Evolutionary conservation across 1,140 invertebrate species (phyloP).

Genomic region (Aphidius gifuensis): DNA sequence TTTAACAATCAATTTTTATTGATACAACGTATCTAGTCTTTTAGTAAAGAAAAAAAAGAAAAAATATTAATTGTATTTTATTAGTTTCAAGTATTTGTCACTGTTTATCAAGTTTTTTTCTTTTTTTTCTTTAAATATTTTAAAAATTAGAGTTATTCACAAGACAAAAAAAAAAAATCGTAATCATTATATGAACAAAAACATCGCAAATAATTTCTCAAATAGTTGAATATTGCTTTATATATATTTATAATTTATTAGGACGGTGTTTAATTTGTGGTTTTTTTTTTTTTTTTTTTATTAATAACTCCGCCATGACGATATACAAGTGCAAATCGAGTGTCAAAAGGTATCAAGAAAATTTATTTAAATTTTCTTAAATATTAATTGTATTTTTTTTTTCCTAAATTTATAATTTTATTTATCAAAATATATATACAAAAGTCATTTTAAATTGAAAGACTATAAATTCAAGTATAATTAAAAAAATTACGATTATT

Average conservation of each 20-base stretch:
- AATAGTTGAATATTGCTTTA: conserved; percentile 33
- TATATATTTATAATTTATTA: conserved; percentile 44
- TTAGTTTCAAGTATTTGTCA: no score
- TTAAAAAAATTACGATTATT: no score
- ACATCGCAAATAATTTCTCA: conserved; percentile 17
- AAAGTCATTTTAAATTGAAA: not conserved
- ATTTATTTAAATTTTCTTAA: no score
- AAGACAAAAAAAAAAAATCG: not conserved
- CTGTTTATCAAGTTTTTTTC: no score
- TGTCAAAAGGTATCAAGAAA: conserved; percentile 39
- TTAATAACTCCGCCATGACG: conserved; percentile 37
- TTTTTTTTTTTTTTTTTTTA: conserved; percentile 7
- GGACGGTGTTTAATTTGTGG: conserved; percentile 44
- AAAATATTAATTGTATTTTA: no score
- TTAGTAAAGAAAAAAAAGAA: no score
- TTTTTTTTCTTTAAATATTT: no score
- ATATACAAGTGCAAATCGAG: conserved; percentile 34
- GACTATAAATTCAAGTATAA: no score
- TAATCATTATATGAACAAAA: conserved; percentile 9
- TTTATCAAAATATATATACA: conserved; percentile 5
- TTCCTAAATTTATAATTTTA: not conserved
- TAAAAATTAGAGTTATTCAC: not conserved
- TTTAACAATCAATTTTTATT: no score
- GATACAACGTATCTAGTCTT: no score
- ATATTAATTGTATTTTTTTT: no score